These are phyloP conservation scores for Philopedon plagiatum DNA, from an alignment of 2,888 invertebrate genomes.

Conservation along the genomic window DNA sequence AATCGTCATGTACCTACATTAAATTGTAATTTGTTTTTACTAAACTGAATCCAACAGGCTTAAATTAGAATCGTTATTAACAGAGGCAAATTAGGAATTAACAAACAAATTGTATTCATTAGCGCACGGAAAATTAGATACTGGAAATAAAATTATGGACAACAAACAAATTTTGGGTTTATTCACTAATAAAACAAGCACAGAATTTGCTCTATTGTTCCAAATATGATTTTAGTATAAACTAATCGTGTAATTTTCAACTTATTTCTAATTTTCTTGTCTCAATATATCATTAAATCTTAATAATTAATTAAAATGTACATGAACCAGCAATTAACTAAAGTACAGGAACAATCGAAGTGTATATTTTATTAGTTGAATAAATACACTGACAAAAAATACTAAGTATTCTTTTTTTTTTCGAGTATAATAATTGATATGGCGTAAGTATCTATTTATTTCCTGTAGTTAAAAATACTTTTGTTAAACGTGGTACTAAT, in stretches of 20 bases:
- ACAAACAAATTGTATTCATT: conserved; percentile 48
- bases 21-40: conserved; percentile 42
- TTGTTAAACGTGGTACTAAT: too few relatives aligned
- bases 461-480: too few relatives aligned
- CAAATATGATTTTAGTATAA: not conserved
- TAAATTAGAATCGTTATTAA: conserved; percentile 44
- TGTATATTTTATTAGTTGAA: too few relatives aligned
- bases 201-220: not conserved
- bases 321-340: too few relatives aligned
- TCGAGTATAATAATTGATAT: too few relatives aligned
- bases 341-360: too few relatives aligned
- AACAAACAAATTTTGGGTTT: conserved; percentile 27
- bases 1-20: conserved; percentile 17
- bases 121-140: conserved; percentile 41
- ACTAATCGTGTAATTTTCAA: not conserved
- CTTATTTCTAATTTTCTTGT: not conserved
- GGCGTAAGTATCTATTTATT: too few relatives aligned
- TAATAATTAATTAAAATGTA: too few relatives aligned
- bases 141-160: conserved; percentile 41
- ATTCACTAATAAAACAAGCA: conserved; percentile 8
- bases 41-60: conserved; percentile 42
- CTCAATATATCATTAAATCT: too few relatives aligned
- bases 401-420: too few relatives aligned
- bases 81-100: conserved; percentile 48
- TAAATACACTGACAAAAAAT: too few relatives aligned